Evolutionary conservation across 2,797 vertebrate species (phyloP).

Genomic region (Sandelia bainsii): DNA sequence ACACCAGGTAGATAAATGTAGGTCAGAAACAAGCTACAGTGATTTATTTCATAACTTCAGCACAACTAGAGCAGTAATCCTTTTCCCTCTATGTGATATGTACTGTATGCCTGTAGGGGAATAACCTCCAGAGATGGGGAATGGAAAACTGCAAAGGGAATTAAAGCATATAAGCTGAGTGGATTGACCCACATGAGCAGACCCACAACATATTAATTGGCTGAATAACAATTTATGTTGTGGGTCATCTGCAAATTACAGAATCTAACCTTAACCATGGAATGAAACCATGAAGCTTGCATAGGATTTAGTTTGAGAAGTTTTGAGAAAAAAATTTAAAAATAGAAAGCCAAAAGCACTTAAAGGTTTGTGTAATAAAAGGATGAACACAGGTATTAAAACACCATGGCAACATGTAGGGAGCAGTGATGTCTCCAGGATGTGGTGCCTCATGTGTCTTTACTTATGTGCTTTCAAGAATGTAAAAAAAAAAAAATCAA

Average conservation of each 20-base stretch:
- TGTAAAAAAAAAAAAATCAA: neutral
- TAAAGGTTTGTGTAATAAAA: conserved; percentile 25
- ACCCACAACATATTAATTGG: neutral
- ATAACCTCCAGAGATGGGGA: neutral
- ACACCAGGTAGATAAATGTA: conserved; percentile 38
- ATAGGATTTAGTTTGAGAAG: neutral
- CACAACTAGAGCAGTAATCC: neutral
- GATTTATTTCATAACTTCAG: conserved; percentile 32
- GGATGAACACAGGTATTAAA: conserved; percentile 21
- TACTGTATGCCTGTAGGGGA: neutral
- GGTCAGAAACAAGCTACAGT: conserved; percentile 39
- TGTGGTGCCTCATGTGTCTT: neutral
- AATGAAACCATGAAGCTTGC: neutral
- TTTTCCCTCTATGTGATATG: neutral
- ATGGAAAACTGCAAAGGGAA: neutral
- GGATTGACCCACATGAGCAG: conserved; percentile 6
- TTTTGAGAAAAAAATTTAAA: neutral
- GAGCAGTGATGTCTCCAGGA: conserved; percentile 18
- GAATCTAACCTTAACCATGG: neutral
- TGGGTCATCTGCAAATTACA: conserved; percentile 5
- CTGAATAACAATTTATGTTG: conserved; percentile 3
- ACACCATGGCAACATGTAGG: conserved; percentile 10
- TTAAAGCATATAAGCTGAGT: conserved; percentile 11
- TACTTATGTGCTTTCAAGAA: neutral
- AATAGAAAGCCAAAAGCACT: conserved; percentile 1